These are phyloP conservation scores for Phylloscopus whistleri DNA, from an alignment of 2,113 vertebrate species.

Conservation along the genomic window DNA sequence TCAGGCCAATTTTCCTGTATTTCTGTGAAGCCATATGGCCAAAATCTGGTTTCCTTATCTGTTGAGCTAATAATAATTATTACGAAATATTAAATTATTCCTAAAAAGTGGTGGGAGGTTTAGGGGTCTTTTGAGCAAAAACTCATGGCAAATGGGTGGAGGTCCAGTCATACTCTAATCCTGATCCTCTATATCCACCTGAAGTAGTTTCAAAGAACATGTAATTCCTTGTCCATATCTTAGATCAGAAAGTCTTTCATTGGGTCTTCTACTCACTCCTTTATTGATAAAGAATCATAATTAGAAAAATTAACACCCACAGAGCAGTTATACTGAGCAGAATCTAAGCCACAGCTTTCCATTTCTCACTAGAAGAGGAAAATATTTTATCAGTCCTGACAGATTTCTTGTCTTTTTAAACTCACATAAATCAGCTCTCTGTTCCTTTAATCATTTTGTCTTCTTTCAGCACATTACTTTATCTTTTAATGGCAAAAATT, in stretches of 20 bases:
- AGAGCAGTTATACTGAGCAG: background rate
- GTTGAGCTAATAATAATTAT: background rate
- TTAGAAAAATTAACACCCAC: background rate
- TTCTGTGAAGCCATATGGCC: background rate
- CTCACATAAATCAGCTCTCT: background rate
- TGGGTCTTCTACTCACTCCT: background rate
- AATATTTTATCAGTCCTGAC: background rate
- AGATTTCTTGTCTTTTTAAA: background rate
- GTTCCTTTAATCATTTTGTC: background rate
- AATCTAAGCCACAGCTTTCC: background rate
- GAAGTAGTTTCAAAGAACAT: background rate
- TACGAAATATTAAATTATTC: background rate
- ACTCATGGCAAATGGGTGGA: background rate
- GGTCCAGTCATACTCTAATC: background rate
- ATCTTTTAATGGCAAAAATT: background rate
- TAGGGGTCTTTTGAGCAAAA: background rate
- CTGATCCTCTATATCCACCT: background rate
- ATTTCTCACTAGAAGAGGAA: background rate
- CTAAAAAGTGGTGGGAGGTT: background rate
- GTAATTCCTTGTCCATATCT: background rate
- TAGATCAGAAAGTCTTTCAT: background rate
- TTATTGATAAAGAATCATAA: background rate
- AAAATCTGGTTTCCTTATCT: background rate
- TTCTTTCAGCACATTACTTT: background rate
- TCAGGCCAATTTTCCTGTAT: background rate